Base-by-base conservation (phyloP, 2,797 vertebrate genomes). In the Lates japonicus region DNA sequence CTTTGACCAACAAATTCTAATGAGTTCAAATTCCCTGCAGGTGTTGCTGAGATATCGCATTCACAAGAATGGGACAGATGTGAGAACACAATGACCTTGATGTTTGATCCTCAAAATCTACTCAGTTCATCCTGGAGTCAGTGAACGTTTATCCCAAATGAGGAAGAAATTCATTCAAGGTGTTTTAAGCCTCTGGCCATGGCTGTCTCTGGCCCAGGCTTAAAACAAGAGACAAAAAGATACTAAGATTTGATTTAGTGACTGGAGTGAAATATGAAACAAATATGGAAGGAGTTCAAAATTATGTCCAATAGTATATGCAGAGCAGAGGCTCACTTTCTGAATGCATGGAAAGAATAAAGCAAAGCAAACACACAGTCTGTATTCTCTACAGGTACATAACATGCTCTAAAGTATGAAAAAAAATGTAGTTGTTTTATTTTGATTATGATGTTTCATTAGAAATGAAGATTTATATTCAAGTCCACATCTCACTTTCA, bases 391-490 rank as follows among this genome's bases (percentile, higher is more conserved):
- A 16, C 29, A 41, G n/a, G 33, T 68, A 68, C 55, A 65, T 69
- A 46, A 63, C 33, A 37, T 58, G 11, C 58, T 17, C 62, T 59
- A 41, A 39, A 48, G 16, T 57, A 22, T 60, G 74, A 62, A 19
- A 22, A 59, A 76, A 63, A 75, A 7, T 61, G n/a, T 49, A 13
- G 42, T 62, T 66, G 29, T 35, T 67, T 71, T 22, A 39, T 66
- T 63, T 66, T 63, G 55, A 73, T 64, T 68, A n/a, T 71, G 7
- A 51, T 75, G 62, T 74, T 79, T 70, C 37, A 48, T 72, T 66
- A 33, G 3, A 29, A 25, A 9, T 8, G 3, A 22, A 22, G 2
- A 77, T 71, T 59, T 48, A 6, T 41, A 49, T 54, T 66, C 59
- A n/a, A 66, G 42, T 52, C 54, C 29, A 55, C 16, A 48, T 46